Evolutionary conservation across 2,888 invertebrate genomes (phyloP).

Genomic region (Standfussiana lucernea): DNA sequence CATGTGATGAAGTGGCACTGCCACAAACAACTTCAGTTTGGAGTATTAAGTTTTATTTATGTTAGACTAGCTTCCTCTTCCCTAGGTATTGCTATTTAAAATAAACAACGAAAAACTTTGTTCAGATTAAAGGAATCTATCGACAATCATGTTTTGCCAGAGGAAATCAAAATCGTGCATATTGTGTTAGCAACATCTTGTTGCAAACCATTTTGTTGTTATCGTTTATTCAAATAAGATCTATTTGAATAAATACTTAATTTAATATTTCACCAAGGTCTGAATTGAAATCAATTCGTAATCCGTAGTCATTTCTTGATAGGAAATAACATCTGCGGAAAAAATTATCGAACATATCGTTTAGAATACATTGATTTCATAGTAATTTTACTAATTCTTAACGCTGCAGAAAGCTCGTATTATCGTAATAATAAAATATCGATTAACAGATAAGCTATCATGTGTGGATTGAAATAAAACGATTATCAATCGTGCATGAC

Average conservation of each 20-base stretch:
- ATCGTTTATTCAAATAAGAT: constrained; percentile 32
- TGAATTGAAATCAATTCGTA: constrained; percentile 1
- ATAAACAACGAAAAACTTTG: constrained; percentile 1
- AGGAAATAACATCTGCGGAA: not conserved
- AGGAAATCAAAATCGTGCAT: constrained; percentile 35
- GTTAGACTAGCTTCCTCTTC: not conserved
- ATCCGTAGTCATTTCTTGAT: constrained; percentile 5
- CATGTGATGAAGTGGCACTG: constrained; percentile 33
- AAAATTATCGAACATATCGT: not conserved
- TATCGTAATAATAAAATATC: no score
- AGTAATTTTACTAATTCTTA: not conserved
- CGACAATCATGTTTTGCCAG: constrained; percentile 6
- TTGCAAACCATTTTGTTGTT: constrained; percentile 44
- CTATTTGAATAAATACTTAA: constrained; percentile 46
- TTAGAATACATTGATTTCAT: constrained; percentile 4
- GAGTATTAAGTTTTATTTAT: constrained; percentile 8
- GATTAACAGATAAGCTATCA: constrained; percentile 42
- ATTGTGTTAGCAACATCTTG: constrained; percentile 43
- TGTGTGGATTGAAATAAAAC: constrained; percentile 42
- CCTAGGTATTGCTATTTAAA: not conserved
- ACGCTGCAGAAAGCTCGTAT: constrained; percentile 32
- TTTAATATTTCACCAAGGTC: constrained; percentile 31
- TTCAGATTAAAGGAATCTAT: constrained; percentile 9
- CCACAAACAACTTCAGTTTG: constrained; percentile 35
- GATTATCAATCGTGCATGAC: constrained; percentile 46